A percentile compares a stretch with the other conserved stretches of the same genome.
Conservation (phyloP, 2,888 invertebrate species). For the Anoplius nigerrimus region DNA sequence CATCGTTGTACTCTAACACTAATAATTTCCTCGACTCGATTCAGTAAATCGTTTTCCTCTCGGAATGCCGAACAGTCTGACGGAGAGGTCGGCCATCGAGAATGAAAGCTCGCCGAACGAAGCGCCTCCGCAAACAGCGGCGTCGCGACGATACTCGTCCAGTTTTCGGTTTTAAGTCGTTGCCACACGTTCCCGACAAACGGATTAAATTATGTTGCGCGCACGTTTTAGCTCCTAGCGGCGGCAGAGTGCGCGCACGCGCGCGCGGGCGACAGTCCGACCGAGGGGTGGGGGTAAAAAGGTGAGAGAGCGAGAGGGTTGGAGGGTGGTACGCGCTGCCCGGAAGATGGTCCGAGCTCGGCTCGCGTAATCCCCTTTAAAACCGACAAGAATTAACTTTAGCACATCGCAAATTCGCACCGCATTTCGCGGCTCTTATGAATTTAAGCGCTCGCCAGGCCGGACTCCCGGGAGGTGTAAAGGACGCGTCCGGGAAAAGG, state of each 20-base stretch:
- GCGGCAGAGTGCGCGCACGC: not conserved
- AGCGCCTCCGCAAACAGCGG: not conserved
- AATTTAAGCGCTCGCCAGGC: conserved; percentile 59
- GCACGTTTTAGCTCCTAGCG: not conserved
- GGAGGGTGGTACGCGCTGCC: conserved; percentile 19
- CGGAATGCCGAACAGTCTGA: too few relatives aligned
- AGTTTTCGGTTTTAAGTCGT: conserved; percentile 32
- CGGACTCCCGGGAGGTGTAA: conserved; percentile 43
- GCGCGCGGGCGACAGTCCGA: too few relatives aligned
- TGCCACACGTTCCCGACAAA: conserved; percentile 20
- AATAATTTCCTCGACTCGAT: too few relatives aligned
- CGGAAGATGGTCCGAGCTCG: conserved; percentile 54
- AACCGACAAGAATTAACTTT: conserved; percentile 67
- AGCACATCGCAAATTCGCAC: conserved; percentile 68
- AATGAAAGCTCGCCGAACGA: too few relatives aligned
- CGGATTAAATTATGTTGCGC: conserved; percentile 30
- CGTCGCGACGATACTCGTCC: conserved; percentile 11
- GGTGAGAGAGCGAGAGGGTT: conserved; percentile 12
- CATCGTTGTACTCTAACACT: too few relatives aligned
- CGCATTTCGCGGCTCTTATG: conserved; percentile 68
- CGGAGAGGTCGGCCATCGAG: too few relatives aligned
- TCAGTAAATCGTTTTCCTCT: too few relatives aligned
- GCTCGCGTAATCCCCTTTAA: conserved; percentile 65
- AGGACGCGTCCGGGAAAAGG: conserved; percentile 38
- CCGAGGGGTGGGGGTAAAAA: conserved; percentile 37